A percentile compares a stretch with the other conserved stretches of the same genome.
Conservation (phyloP, 2,113 vertebrate species). For the Acrocephalus arundinaceus region DNA sequence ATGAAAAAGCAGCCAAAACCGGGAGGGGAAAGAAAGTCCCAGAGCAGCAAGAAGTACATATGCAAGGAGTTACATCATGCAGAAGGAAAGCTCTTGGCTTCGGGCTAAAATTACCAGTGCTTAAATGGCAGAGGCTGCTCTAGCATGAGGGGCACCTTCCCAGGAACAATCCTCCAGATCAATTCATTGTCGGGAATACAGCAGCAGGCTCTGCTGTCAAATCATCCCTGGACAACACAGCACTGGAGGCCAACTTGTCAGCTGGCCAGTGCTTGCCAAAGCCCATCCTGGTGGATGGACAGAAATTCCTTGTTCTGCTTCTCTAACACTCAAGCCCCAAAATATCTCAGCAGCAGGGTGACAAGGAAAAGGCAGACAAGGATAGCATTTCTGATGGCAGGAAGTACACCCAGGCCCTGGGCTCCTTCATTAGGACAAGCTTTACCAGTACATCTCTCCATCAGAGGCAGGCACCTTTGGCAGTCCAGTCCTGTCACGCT, state of each 20-base stretch:
- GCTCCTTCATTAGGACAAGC: not conserved
- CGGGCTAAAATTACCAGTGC: not conserved
- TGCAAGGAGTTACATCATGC: conserved; percentile 32
- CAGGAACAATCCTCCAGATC: not conserved
- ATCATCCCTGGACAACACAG: fast-evolving
- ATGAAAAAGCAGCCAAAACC: conserved; percentile 13
- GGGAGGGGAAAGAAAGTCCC: conserved; percentile 4
- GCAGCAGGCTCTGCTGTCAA: not conserved
- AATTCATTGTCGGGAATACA: fast-evolving
- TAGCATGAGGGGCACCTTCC: not conserved
- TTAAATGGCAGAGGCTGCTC: not conserved
- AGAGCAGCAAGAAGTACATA: conserved; percentile 41
- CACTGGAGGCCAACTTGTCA: not conserved
- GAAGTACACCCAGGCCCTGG: fast-evolving
- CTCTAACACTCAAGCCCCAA: not conserved
- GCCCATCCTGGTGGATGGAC: fast-evolving
- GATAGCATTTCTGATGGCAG: not conserved
- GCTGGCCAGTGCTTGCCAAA: not conserved
- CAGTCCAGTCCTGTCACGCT: not conserved
- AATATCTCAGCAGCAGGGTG: not conserved
- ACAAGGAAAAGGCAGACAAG: not conserved
- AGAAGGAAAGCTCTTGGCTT: conserved; percentile 35
- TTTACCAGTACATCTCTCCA: not conserved
- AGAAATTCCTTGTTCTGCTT: not conserved
- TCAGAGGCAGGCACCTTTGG: not conserved